Percentiles rank a stretch among this genome's conserved stretches.
These are phyloP conservation scores for Alentia gelatinosa DNA, from an alignment of 2,888 invertebrate species.

Conservation along the genomic window DNA sequence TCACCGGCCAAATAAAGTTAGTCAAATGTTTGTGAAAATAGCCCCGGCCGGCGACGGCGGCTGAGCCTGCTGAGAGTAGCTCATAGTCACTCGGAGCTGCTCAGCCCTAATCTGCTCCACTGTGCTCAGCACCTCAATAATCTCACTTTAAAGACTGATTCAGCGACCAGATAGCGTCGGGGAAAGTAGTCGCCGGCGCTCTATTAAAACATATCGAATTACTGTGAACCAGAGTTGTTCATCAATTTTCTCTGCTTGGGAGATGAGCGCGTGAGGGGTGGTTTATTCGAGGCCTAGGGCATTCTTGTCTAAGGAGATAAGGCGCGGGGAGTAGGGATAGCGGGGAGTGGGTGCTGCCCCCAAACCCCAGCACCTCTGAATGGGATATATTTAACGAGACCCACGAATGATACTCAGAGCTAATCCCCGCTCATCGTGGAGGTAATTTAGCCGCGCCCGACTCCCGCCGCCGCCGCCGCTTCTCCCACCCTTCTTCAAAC, in stretches of 20 bases:
- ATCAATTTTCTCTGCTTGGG: not conserved
- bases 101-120: not conserved
- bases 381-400: slow-evolving; percentile 16
- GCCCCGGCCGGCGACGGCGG: too few relatives aligned
- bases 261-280: not conserved
- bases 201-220: slow-evolving; percentile 22
- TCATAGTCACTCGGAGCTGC: not conserved
- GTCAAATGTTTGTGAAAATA: not conserved
- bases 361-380: not conserved
- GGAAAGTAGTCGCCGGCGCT: not conserved
- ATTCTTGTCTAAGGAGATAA: not conserved
- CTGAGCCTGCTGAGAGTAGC: not conserved
- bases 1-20: slow-evolving; percentile 14
- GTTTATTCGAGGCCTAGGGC: not conserved
- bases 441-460: not conserved
- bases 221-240: slow-evolving; percentile 8
- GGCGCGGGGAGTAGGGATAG: not conserved
- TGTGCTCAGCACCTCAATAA: not conserved
- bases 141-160: not conserved
- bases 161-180: not conserved
- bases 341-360: not conserved
- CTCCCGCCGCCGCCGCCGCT: not conserved
- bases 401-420: not conserved
- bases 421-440: not conserved
- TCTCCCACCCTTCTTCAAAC: slow-evolving; percentile 6